A percentile compares a stretch with the other conserved stretches of the same genome.
Evolutionary conservation across 2,797 vertebrate species (phyloP).

Genomic region (Erethizon dorsatum): DNA sequence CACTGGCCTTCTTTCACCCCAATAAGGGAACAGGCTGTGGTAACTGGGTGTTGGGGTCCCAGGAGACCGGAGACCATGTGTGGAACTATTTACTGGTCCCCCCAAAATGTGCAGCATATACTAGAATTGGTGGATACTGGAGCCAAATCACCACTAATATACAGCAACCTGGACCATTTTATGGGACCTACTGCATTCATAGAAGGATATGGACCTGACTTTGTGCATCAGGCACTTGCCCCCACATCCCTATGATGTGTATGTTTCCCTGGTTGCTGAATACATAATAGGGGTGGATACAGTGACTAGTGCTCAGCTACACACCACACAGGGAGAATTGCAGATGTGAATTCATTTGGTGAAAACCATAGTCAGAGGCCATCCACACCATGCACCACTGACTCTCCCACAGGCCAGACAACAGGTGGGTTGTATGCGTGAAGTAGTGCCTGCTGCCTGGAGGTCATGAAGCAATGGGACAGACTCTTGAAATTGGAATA

Average conservation of each 20-base stretch:
- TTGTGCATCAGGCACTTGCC: background rate
- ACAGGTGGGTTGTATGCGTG: background rate
- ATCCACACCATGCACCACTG: background rate
- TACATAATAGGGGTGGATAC: background rate
- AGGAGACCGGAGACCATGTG: background rate
- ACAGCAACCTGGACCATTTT: background rate
- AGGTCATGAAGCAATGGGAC: background rate
- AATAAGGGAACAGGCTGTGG: background rate
- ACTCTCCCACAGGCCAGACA: background rate
- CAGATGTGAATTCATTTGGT: background rate
- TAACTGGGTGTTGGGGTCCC: background rate
- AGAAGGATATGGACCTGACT: background rate
- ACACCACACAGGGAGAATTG: background rate
- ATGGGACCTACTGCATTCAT: background rate
- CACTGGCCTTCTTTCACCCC: background rate
- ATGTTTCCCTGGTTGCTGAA: background rate
- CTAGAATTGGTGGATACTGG: background rate
- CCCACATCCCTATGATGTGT: background rate
- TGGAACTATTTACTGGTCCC: background rate
- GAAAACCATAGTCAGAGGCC: background rate
- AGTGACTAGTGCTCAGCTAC: background rate
- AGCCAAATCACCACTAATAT: background rate
- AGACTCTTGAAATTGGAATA: background rate
- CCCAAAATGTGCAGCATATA: background rate
- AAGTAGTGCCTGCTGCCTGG: background rate